phyloP scores from a whole-genome alignment of 64 coral and sea anemone species.

The Hydrozoanthus tunicans region DNA sequence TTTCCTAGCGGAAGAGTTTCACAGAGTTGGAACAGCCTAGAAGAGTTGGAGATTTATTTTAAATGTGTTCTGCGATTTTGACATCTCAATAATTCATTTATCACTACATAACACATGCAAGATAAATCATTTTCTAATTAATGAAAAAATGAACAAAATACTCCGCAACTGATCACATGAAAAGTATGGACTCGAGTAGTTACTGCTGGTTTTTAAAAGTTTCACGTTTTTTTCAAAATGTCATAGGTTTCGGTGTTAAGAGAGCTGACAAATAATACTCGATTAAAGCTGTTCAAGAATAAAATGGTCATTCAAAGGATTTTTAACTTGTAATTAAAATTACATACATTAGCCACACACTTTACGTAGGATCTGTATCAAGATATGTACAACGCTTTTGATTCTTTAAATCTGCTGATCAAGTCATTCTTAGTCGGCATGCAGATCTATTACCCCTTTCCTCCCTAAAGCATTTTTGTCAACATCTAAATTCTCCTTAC shows the following conservation, averaged over 20 bases:
- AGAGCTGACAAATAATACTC: not conserved
- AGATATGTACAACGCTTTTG: not conserved
- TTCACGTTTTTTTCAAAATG: not conserved
- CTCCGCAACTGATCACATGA: no score
- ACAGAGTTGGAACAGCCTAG: no score
- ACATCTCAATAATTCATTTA: no score
- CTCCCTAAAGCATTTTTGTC: no score
- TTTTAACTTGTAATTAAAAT: not conserved
- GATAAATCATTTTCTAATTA: no score
- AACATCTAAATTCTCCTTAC: no score
- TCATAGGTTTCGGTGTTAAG: not conserved
- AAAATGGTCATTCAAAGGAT: not conserved
- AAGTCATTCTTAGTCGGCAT: not conserved
- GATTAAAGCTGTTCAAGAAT: slow-evolving; percentile 1
- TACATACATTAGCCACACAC: not conserved
- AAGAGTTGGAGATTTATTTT: no score
- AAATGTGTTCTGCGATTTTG: no score
- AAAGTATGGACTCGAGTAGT: no score
- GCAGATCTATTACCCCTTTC: not conserved
- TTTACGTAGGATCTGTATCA: slow-evolving; percentile 10
- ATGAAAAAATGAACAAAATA: no score
- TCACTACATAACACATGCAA: no score
- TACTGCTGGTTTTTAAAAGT: not conserved
- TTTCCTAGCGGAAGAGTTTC: no score
- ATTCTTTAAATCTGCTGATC: not conserved